Conservation (phyloP, 1,140 invertebrate species). For the Sycophila sp. region DNA sequence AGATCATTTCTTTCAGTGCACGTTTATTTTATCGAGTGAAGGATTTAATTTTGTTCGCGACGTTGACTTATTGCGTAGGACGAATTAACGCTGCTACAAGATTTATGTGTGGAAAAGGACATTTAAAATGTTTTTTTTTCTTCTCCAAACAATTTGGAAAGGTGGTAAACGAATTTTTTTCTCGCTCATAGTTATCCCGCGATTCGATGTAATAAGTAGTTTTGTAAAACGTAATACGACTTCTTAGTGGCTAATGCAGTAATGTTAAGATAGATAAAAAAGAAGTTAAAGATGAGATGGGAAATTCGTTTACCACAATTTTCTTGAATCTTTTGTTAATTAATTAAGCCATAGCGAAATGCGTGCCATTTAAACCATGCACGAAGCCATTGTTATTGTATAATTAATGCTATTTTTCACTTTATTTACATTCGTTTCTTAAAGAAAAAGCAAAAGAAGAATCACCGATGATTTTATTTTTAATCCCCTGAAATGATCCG, state of each 20-base stretch:
- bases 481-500: background rate
- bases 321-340: too few species aligned
- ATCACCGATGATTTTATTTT: background rate
- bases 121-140: too few species aligned
- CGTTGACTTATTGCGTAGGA: too few species aligned
- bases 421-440: constrained; percentile 14
- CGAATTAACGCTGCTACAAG: too few species aligned
- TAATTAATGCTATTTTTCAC: background rate
- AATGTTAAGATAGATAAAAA: constrained; percentile 18
- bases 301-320: constrained; percentile 13
- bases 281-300: background rate
- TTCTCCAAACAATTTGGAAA: too few species aligned
- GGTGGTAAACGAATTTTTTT: constrained; percentile 11
- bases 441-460: constrained; percentile 12
- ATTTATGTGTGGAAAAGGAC: too few species aligned
- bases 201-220: too few species aligned
- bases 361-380: constrained; percentile 34
- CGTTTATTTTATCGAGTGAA: too few species aligned
- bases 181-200: background rate
- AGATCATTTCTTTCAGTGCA: too few species aligned
- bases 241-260: constrained; percentile 5
- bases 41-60: too few species aligned
- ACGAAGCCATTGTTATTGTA: constrained; percentile 13
- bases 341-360: constrained; percentile 29
- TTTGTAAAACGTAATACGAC: background rate